Evolutionary conservation across 2,797 vertebrate genomes (phyloP).

Genomic region (Pantherophis alleghaniensis): DNA sequence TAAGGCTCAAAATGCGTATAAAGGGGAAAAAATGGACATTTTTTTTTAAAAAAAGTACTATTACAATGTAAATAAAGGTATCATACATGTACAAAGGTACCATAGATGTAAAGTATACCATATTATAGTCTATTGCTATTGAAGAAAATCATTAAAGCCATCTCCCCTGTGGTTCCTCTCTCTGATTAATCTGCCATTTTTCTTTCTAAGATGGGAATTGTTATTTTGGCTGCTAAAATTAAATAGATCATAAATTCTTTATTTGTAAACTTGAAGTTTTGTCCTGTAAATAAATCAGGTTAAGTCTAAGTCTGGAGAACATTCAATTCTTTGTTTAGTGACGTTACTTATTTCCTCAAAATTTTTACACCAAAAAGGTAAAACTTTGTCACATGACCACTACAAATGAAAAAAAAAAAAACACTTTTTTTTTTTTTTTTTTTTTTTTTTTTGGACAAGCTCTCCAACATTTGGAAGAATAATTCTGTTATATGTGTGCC

Average conservation of each 20-base stretch:
- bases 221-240: background rate
- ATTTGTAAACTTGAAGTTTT: background rate
- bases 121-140: background rate
- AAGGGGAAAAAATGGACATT: background rate
- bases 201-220: background rate
- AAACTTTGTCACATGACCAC: background rate
- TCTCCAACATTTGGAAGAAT: background rate
- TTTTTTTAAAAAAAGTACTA: background rate
- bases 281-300: background rate
- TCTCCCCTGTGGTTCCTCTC: background rate
- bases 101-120: background rate
- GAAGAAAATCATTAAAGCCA: background rate
- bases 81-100: background rate
- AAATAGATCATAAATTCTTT: background rate
- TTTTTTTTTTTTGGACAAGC: background rate
- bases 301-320: background rate
- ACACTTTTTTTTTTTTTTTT: background rate
- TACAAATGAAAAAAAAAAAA: background rate
- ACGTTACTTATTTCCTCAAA: background rate
- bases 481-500: background rate
- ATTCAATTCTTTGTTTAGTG: background rate
- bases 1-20: background rate
- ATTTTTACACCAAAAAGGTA: background rate
- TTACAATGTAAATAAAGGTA: background rate
- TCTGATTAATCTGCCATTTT: background rate